Percentiles rank a stretch among this genome's conserved stretches.
Conservation (phyloP, 2,888 invertebrate species). For the Polylopha cassiicola region DNA sequence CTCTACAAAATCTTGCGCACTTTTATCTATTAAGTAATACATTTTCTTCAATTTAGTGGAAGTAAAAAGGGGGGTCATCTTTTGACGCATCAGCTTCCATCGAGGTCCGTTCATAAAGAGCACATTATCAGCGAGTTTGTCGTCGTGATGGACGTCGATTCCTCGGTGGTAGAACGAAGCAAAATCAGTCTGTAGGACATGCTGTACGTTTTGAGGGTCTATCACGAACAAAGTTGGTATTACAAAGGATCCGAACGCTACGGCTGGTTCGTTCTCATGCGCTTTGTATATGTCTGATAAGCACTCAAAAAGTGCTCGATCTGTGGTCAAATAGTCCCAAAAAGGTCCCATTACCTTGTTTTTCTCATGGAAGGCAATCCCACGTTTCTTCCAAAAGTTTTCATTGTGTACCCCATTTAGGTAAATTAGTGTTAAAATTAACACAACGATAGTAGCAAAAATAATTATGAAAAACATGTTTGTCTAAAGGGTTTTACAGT, state of each 20-base stretch:
- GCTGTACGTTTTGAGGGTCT: constrained; percentile 40
- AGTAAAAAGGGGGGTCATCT: constrained; percentile 53
- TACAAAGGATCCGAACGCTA: constrained; percentile 14
- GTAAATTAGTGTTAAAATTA: constrained; percentile 3
- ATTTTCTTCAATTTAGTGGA: constrained; percentile 53
- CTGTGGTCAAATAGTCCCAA: constrained; percentile 36
- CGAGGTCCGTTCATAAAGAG: constrained; percentile 41
- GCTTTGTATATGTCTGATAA: constrained; percentile 40
- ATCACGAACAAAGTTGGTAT: constrained; percentile 38
- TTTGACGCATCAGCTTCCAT: constrained; percentile 56
- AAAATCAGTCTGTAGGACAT: constrained; percentile 41
- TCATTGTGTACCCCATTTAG: constrained; percentile 34
- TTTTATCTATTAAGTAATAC: constrained; percentile 52
- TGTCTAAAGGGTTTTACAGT: too few relatives aligned
- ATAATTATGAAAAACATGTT: too few relatives aligned
- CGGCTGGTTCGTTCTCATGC: constrained; percentile 40
- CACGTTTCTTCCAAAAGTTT: constrained; percentile 48
- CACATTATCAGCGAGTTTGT: constrained; percentile 43
- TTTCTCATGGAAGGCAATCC: constrained; percentile 38
- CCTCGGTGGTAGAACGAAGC: constrained; percentile 45
- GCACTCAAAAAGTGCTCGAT: constrained; percentile 38
- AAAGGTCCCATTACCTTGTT: constrained; percentile 40
- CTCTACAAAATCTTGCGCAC: constrained; percentile 46
- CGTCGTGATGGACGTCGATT: constrained; percentile 33
- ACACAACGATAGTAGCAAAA: too few relatives aligned